Evolutionary conservation across 2,113 vertebrate species (phyloP), one percentile per base, ranked within the genome.

Genomic region (Ophiodon elongatus): DNA sequence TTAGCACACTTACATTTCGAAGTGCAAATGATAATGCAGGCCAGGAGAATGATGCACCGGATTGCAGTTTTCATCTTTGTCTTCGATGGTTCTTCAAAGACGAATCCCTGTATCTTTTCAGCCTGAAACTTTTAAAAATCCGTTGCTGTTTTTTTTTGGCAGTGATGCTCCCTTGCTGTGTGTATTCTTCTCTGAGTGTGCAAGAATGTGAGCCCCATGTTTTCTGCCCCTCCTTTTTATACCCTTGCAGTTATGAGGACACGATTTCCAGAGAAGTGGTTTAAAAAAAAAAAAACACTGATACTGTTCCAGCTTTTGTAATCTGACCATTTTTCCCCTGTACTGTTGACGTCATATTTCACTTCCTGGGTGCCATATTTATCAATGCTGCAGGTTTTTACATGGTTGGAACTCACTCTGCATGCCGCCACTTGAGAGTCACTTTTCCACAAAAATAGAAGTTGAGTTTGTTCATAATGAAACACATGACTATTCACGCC

Each of bases 41-140:
- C 60, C 57, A 93, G 57, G 27, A 91, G 57, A 25, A 88, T 0
- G 5, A 85, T 1, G 70, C 66, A 80, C 4, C 45, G 52, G 59
- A 67, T n/a, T 14, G 57, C 23, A 50, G 54, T 5, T 6, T 76
- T 89, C 85, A 85, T 90, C 45, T 1, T 84, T 9, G 11, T 78
- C 45, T 82, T 47, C 14, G 11, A 37, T 70, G 8, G 50, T 37
- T 57, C 54, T 57, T 27, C 54, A 57, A 57, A 13, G 29, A 10
- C 27, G 39, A 77, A 56, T 54, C n/a, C 10, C 29, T 41, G n/a
- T 31, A 11, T 14, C 8, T 41, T 59, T 10, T 8, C 6, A 37
- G n/a, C 37, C 19, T 19, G 27, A 17, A 14, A 37, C 10, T 31
- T 39, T 17, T 11, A 2, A 7, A 62, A 50, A 29, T 23, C 8